Conservation (phyloP, 1,140 invertebrate genomes). For the Magallana angulata region DNA sequence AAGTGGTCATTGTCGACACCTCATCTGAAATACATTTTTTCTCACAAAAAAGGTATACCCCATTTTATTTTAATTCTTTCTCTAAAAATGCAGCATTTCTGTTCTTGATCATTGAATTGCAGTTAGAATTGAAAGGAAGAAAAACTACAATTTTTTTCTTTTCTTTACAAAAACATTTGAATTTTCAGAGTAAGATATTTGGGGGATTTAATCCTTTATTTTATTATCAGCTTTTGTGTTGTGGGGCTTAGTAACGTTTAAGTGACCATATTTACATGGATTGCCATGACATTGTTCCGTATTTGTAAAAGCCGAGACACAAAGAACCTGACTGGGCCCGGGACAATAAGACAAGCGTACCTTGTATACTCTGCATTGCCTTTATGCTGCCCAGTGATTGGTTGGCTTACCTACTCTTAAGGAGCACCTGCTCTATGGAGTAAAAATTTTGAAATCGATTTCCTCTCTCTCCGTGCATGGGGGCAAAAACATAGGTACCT, state of each 20-base stretch:
- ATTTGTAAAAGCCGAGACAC: neutral
- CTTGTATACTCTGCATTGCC: slow-evolving; percentile 20
- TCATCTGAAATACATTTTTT: slow-evolving; percentile 25
- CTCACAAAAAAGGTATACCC: slow-evolving; percentile 1
- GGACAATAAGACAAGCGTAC: slow-evolving; percentile 30
- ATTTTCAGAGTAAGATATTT: slow-evolving; percentile 9
- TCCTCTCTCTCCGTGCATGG: neutral
- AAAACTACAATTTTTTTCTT: neutral
- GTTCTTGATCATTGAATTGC: neutral
- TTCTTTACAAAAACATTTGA: neutral
- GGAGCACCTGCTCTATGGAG: slow-evolving; percentile 19
- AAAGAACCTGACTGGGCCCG: neutral
- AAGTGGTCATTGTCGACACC: neutral
- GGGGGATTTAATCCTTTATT: slow-evolving; percentile 15
- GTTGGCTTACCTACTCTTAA: slow-evolving; percentile 16
- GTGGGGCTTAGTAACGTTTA: slow-evolving; percentile 12
- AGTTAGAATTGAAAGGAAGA: neutral
- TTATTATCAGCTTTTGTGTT: slow-evolving; percentile 23
- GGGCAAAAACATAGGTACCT: neutral
- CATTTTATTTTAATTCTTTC: neutral
- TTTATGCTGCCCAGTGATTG: slow-evolving; percentile 30
- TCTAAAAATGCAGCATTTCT: neutral
- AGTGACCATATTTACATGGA: slow-evolving; percentile 18
- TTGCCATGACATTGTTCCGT: slow-evolving; percentile 1
- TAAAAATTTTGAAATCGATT: slow-evolving; percentile 34